Percentiles rank a stretch among this genome's conserved stretches.
Evolutionary conservation across 2,888 invertebrate genomes (phyloP).

Genomic region (Nemurella pictetii): DNA sequence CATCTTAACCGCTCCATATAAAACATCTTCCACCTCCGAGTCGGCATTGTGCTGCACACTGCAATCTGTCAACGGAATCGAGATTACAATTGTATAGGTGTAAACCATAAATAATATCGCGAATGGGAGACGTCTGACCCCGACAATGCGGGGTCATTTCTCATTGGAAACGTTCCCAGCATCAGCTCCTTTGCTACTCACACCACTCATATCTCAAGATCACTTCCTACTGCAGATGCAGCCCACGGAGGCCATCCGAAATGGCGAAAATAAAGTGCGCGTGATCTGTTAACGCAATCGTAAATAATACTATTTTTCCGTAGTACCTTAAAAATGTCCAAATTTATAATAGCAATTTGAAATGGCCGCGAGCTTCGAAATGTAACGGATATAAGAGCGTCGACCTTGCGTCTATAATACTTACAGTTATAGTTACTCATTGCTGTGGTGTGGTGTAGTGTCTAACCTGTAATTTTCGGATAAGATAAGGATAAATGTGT

Average conservation of each 20-base stretch:
- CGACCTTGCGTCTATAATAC: not conserved
- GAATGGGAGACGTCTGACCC: not conserved
- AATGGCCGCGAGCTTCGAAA: not conserved
- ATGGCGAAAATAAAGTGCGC: not conserved
- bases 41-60: no score
- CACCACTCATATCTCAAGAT: not conserved
- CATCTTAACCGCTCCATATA: no score
- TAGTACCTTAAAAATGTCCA: not conserved
- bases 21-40: no score
- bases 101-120: not conserved
- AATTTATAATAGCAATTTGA: not conserved
- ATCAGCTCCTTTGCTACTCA: not conserved
- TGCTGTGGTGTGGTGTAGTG: not conserved
- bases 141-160: not conserved
- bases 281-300: not conserved
- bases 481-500: not conserved
- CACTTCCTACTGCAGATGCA: not conserved
- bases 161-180: not conserved
- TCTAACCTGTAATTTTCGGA: not conserved
- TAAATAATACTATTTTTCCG: not conserved
- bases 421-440: not conserved
- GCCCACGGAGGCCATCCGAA: not conserved
- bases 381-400: not conserved
- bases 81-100: not conserved
- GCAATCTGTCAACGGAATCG: no score